Conservation (phyloP, 37 sponge, comb jelly and placozoan genomes). For the Aplysina aerophoba region DNA sequence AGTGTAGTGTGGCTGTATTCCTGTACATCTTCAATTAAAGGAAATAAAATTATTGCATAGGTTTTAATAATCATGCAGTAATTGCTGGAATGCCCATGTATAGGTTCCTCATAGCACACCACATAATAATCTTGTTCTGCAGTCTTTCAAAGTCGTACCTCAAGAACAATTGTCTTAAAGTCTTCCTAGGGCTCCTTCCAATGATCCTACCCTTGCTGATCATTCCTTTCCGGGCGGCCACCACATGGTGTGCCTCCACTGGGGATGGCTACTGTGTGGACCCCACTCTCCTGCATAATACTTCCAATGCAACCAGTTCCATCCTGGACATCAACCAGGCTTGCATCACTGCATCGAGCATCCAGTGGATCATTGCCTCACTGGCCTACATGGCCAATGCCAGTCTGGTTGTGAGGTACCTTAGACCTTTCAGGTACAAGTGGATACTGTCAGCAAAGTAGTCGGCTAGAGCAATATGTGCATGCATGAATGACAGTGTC, state of each 20-base stretch:
- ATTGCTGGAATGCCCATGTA: no score
- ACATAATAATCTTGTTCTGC: no score
- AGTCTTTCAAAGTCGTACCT: no score
- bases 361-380: slow-evolving; percentile 3
- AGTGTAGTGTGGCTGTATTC: no score
- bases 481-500: no score
- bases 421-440: neutral
- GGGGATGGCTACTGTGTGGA: neutral
- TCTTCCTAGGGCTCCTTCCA: neutral
- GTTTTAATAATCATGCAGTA: no score
- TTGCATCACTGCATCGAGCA: neutral
- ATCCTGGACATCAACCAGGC: neutral
- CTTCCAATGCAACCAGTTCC: neutral
- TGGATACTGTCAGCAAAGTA: neutral
- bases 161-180: neutral
- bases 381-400: slow-evolving; percentile 15
- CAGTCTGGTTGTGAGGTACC: neutral
- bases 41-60: no score
- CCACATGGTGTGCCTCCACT: slow-evolving; percentile 3
- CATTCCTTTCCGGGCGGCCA: neutral
- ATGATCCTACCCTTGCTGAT: neutral
- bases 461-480: no score
- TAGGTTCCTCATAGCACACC: no score
- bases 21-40: no score
- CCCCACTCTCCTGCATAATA: neutral